These are phyloP conservation scores for Acipenser ruthenus DNA, from an alignment of 2,797 vertebrate species.

Conservation along the genomic window DNA sequence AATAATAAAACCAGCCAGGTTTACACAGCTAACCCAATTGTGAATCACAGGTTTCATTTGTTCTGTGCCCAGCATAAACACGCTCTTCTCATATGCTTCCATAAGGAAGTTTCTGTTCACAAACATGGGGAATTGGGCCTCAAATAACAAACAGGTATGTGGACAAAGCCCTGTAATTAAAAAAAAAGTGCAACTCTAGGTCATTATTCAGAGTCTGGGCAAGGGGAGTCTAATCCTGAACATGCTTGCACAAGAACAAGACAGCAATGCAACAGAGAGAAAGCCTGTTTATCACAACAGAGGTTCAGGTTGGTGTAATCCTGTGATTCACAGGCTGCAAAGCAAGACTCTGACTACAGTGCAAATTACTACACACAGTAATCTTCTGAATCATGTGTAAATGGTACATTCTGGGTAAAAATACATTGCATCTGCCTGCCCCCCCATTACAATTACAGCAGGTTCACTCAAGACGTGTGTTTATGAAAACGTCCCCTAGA, in stretches of 20 bases:
- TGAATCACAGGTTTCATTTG: no score
- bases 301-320: background rate
- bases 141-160: constrained; percentile 22
- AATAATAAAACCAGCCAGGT: no score
- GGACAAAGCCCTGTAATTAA: constrained; percentile 23
- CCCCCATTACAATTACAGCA: background rate
- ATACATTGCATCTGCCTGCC: background rate
- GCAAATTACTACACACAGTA: background rate
- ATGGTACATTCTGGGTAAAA: constrained; percentile 1
- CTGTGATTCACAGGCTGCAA: background rate
- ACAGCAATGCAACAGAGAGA: background rate
- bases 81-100: no score
- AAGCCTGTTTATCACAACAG: constrained; percentile 1
- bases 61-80: no score
- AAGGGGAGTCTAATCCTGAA: constrained; percentile 7
- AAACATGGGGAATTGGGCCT: background rate
- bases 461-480: background rate
- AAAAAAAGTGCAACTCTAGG: background rate
- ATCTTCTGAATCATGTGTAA: background rate
- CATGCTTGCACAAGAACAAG: constrained; percentile 16
- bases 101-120: no score
- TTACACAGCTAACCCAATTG: no score
- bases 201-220: constrained; percentile 6
- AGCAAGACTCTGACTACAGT: background rate
- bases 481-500: no score